Base-by-base conservation (phyloP, 92 coral and sea anemone genomes). In the Zoanthus solanderi region DNA sequence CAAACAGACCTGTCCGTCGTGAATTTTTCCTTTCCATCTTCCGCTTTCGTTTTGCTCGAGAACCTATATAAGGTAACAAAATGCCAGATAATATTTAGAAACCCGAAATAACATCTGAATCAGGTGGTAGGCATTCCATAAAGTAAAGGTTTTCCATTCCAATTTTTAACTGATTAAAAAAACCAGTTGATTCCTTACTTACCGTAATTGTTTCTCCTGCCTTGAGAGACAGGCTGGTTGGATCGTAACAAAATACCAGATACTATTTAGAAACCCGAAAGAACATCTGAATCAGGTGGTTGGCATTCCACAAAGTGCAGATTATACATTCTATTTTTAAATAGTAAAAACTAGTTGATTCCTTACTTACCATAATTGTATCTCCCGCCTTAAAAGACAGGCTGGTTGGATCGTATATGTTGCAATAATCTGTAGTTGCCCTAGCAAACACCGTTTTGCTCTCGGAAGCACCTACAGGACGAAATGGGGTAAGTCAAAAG, bases 21-120 rank as follows among this genome's bases (percentile, higher is more conserved):
- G 87, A 15, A 91, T 72, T 84, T 93, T 95, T 71, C 99, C 99
- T 90, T 91, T 97, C 99, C 99, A 97, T 56, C 93, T 90, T 18
- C 96, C 99, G 86, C 79, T 90, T 46, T 91, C 94, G 80, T 92
- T 84, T 82, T 96, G 94, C 77, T 97, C 99, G 31, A 97, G 83
- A 61, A 97, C 94, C 99, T 97, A 58, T 65, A 23, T 23, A 3
- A 50, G 56, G 56, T 69, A 10, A 69, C 14, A 29, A 63, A 29
- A 69, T 9, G 4, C 69, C 42, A 37, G 4, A 63, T n/a, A 47
- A 83, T n/a, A 90, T 6, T 47, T 53, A 30, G 57, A 48, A 42
- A 32, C 15, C 74, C 28, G 10, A 30, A 45, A 46, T 46, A 23
- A 8, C n/a, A 1, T 58, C 6, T 58, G 14, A 58, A 10, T 8